Evolutionary conservation across 2,113 vertebrate species (phyloP).

Genomic region (Quiscalus mexicanus): DNA sequence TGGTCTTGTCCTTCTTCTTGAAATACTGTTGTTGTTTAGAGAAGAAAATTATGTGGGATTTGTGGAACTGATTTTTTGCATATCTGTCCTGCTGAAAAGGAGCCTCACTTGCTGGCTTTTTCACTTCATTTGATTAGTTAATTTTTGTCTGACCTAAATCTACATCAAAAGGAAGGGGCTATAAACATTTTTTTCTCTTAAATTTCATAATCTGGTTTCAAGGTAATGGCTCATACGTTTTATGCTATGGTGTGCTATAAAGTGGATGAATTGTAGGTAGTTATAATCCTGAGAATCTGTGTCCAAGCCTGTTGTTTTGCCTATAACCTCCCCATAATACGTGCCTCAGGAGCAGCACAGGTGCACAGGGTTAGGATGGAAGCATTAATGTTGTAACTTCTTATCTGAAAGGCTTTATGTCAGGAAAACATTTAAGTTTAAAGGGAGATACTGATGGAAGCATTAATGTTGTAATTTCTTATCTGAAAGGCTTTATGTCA

Average conservation of each 20-base stretch:
- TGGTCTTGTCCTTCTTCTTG: not conserved
- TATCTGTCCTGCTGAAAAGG: not conserved
- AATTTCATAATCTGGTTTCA: not conserved
- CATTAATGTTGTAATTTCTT: rapidly evolving
- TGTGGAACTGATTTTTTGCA: not conserved
- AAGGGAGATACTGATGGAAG: not conserved
- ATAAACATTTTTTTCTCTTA: not conserved
- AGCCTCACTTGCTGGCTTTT: not conserved
- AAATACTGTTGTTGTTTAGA: not conserved
- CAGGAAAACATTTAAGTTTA: not conserved
- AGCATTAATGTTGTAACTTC: rapidly evolving
- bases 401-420: not conserved
- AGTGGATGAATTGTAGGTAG: not conserved
- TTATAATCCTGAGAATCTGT: not conserved
- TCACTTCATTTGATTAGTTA: not conserved
- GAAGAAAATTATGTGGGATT: not conserved
- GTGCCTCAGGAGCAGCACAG: not conserved
- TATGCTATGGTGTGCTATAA: not conserved
- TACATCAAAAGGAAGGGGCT: not conserved
- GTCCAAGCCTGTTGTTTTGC: not conserved
- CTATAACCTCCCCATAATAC: rapidly evolving
- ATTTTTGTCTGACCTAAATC: not conserved
- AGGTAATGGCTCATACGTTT: not conserved
- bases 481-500: not conserved
- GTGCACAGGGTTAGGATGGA: rapidly evolving